Base-by-base conservation (phyloP, 2,888 invertebrate genomes). In the Synergus umbraculus region DNA sequence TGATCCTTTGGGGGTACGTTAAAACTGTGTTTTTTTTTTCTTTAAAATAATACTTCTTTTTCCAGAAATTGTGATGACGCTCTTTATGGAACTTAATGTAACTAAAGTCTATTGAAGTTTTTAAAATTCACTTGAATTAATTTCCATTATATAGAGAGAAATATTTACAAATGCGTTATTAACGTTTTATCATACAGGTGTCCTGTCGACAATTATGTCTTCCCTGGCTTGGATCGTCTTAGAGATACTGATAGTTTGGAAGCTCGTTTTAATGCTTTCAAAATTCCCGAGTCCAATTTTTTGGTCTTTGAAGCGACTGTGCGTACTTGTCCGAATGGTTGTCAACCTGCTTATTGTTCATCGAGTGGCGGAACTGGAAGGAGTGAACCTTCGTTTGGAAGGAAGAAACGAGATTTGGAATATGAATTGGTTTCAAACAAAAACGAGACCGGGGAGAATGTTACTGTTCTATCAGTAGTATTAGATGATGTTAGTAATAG, bases 211-310 rank as follows among this genome's bases (percentile, higher is more conserved):
- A 96, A 97, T 22, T 97, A 96, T 89, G 97, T 98, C 0, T 98
- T 98, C 93, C 98, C 98, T 0, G 97, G 97, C 89, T 92, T 98
- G 85, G 97, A 97, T 90, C 95, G 97, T 89, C 95, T 97, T 0
- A 94, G 98, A 41, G 97, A 95, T 87, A 96, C 97, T 0, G 97
- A 97, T 89, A 97, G 97, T 4, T 92, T 98, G 77, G 97, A 98
- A 93, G 97, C 98, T 0, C 94, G 97, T 87, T 98, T 98, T 92
- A 97, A 98, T 91, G 98, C 98, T 0, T 98, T 98, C 91, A 98
- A 98, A 93, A 97, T 98, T 84, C 98, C 98, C 0, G 98, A 98
- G 93, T 98, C 98, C 0, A 98, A 98, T 92, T 97, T 97, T 93
- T 93, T 98, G 86, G 97, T 98, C 0, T 98, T 98, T 89, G 98